Evolutionary conservation across 2,113 vertebrate genomes (phyloP), one percentile per base, ranked within the genome.

Genomic region (Carassius gibelio): DNA sequence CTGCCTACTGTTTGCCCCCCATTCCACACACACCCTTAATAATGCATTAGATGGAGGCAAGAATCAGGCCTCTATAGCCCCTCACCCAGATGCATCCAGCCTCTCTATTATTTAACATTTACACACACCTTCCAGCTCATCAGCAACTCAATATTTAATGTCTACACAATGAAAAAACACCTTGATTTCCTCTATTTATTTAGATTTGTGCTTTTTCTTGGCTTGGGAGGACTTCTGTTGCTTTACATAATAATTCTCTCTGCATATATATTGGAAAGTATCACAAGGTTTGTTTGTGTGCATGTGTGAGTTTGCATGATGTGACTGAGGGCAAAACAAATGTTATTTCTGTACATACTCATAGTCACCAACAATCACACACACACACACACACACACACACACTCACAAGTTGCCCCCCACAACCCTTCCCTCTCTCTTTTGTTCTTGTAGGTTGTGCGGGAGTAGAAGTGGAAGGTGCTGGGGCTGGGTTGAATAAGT

Each of bases 71-170:
- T 96, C 95, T 77, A 77, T 83, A 95, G 94, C 95, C 50, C 94
- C 95, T 97, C 96, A 97, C 97, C 89, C 89, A 96, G 95, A 95
- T 96, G 94, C 94, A 95, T 94, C 93, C 94, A 93, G 94, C 93
- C 94, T 94, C 96, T 99, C 96, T 96, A 99, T 99, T 98, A 99
- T 99, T 99, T 97, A 99, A 96, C 96, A 96, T 98, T 97, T 97
- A 96, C 96, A 96, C 96, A 98, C 97, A 99, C 98, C 97, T 99
- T 96, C 95, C 96, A 93, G 95, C 96, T 96, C 95, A 95, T 96
- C 95, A 96, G 94, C 95, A 95, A 96, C 95, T 98, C 96, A 97
- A 97, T 98, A 98, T 98, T 99, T 98, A 97, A 99, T 98, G 94
- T 89, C 90, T 50, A 85, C 85, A 86, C 61, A 48, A 87, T 45